Conservation (phyloP, 2,888 invertebrate species). For the Lissonota sp. region DNA sequence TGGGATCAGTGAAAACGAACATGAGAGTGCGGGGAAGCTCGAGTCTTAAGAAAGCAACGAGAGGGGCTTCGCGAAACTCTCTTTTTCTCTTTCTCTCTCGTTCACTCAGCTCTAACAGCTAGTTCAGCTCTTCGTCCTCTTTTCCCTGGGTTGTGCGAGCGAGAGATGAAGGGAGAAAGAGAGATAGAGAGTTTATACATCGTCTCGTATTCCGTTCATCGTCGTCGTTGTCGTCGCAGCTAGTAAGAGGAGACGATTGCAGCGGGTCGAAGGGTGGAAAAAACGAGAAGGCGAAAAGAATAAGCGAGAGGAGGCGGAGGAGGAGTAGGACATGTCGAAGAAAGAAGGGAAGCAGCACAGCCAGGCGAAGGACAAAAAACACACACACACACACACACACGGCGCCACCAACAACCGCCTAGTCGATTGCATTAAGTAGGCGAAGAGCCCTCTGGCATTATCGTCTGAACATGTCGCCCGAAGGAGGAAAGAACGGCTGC, state of each 20-base stretch:
- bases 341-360: conserved; percentile 13
- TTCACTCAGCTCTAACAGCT: conserved; percentile 20
- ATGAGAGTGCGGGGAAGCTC: conserved; percentile 20
- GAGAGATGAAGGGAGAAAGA: neutral
- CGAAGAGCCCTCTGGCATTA: conserved; percentile 63
- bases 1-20: conserved; percentile 40
- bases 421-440: conserved; percentile 82
- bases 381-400: neutral
- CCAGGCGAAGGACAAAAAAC: conserved; percentile 15
- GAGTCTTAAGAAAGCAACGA: conserved; percentile 37
- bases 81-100: neutral
- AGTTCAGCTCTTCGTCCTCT: conserved; percentile 31
- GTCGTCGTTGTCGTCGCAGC: conserved; percentile 66
- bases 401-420: conserved; percentile 80
- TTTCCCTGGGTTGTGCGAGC: conserved; percentile 66
- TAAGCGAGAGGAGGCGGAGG: conserved; percentile 54
- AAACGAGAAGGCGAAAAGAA: conserved; percentile 45
- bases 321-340: conserved; percentile 45
- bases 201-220: conserved; percentile 79
- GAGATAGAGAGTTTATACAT: conserved; percentile 15
- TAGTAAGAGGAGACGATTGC: conserved; percentile 81
- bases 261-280: conserved; percentile 61
- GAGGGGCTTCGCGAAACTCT: conserved; percentile 68
- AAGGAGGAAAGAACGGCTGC: conserved; percentile 64
- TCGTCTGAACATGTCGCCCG: conserved; percentile 36